Evolutionary conservation across 2,797 vertebrate genomes (phyloP).

Genomic region (Danio choprae): DNA sequence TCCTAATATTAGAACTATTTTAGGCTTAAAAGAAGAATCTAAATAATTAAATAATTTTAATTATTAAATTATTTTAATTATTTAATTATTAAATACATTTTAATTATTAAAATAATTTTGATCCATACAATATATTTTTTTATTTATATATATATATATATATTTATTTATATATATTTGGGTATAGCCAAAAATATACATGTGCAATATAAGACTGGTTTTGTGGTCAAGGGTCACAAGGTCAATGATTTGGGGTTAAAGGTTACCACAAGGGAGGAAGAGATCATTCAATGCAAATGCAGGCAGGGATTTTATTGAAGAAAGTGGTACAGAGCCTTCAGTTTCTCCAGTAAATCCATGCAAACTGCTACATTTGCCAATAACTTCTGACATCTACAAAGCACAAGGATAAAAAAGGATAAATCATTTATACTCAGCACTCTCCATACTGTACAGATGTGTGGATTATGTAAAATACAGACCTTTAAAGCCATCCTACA

Average conservation of each 20-base stretch:
- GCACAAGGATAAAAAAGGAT: constrained; percentile 12
- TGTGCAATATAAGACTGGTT: too few relatives aligned
- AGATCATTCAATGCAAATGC: constrained; percentile 65
- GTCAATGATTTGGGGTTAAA: background rate
- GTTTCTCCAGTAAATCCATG: constrained; percentile 22
- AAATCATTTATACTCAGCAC: background rate
- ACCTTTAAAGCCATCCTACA: constrained; percentile 84
- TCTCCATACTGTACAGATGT: background rate
- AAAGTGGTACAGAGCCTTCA: constrained; percentile 35
- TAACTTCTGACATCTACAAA: constrained; percentile 57
- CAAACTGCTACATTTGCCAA: constrained; percentile 38
- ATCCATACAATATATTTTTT: too few relatives aligned
- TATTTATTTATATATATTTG: background rate
- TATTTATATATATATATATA: background rate
- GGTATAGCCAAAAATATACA: too few relatives aligned
- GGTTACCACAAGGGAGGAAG: constrained; percentile 62
- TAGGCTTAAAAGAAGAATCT: too few relatives aligned
- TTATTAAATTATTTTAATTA: too few relatives aligned
- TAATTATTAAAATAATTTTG: too few relatives aligned
- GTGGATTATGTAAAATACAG: constrained; percentile 46
- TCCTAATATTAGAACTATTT: too few relatives aligned
- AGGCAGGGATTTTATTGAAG: constrained; percentile 56
- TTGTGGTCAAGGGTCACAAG: too few relatives aligned
- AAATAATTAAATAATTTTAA: too few relatives aligned
- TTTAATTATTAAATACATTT: too few relatives aligned